Percentiles rank a stretch among this genome's conserved stretches.
Evolutionary conservation across 2,888 invertebrate species (phyloP).

Genomic region (Cephus pulcher): DNA sequence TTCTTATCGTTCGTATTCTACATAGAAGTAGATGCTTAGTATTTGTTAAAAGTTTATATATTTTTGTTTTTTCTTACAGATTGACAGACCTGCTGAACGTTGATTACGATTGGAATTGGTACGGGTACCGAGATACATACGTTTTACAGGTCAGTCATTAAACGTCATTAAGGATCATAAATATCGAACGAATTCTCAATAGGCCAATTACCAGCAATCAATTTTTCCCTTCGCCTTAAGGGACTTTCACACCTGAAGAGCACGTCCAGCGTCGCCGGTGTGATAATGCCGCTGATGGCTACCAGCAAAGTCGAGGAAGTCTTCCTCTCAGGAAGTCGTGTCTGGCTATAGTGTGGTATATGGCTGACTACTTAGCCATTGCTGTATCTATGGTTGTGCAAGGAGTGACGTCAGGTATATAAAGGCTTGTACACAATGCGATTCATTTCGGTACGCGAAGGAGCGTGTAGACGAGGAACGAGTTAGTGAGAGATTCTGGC

Average conservation of each 20-base stretch:
- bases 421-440: not conserved
- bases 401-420: not conserved
- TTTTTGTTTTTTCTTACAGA: too few relatives aligned
- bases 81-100: not conserved
- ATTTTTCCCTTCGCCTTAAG: not conserved
- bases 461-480: slow-evolving; percentile 13
- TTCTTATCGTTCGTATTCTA: too few relatives aligned
- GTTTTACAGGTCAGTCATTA: not conserved
- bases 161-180: not conserved
- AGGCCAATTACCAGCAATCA: not conserved
- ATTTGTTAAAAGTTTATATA: too few relatives aligned
- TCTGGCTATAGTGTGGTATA: not conserved
- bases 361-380: not conserved
- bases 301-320: not conserved
- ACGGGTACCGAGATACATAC: not conserved
- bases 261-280: not conserved
- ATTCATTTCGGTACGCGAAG: not conserved
- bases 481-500: slow-evolving; percentile 20
- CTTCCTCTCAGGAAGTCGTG: not conserved
- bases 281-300: not conserved
- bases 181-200: not conserved
- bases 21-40: too few relatives aligned
- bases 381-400: not conserved
- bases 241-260: not conserved
- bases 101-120: not conserved